A percentile compares a stretch with the other conserved stretches of the same genome.
phyloP scores from a whole-genome alignment of 1,140 invertebrate genomes.

The Paraescarpia echinospica region DNA sequence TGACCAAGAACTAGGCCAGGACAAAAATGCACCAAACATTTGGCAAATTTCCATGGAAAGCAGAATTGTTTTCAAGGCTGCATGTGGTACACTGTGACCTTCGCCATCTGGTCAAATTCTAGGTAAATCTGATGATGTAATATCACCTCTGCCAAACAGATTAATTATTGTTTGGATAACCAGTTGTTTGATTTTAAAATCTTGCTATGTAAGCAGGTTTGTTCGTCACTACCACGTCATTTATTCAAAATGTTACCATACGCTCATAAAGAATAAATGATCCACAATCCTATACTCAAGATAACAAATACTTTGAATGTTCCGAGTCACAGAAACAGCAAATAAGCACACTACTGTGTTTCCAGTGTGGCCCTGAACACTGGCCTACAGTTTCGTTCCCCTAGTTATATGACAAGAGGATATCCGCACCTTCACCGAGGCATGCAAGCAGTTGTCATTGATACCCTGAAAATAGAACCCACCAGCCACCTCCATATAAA shows the following conservation, averaged over 20 bases:
- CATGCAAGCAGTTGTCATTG: background rate
- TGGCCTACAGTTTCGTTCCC: background rate
- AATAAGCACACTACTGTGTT: background rate
- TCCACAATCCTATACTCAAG: background rate
- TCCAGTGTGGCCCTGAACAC: background rate
- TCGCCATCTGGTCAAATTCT: background rate
- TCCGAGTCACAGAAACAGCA: background rate
- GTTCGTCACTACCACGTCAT: background rate
- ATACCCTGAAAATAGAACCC: background rate
- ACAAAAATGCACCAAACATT: constrained; percentile 6
- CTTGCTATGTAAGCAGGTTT: background rate
- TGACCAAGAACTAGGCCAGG: background rate
- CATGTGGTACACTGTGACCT: background rate
- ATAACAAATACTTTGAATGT: background rate
- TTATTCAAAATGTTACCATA: background rate
- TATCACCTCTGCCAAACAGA: background rate
- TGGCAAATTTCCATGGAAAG: background rate
- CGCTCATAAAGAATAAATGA: background rate
- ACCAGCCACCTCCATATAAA: background rate
- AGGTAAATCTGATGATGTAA: background rate
- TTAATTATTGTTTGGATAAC: background rate
- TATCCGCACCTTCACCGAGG: no score
- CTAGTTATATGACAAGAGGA: background rate
- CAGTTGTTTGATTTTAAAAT: background rate
- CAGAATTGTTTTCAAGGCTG: background rate